Base-by-base conservation (phyloP, 2,113 vertebrate genomes). In the Proteles cristata region DNA sequence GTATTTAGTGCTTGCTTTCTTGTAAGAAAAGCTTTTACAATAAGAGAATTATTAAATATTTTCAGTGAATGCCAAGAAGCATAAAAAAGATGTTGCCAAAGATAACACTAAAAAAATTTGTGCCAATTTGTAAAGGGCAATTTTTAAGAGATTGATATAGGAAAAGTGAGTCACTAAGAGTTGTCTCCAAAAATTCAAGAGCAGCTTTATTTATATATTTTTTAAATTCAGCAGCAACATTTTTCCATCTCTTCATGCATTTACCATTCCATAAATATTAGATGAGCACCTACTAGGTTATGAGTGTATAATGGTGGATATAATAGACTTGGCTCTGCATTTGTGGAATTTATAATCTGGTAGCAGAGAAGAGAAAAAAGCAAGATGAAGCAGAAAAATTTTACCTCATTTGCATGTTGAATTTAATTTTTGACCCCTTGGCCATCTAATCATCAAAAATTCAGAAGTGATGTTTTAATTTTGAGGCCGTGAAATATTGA, bases 181-280 rank as follows among this genome's bases (percentile, higher is more conserved):
- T 87, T 97, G 35, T 81, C 66, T 11, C 53, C 73, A 68, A 74
- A 95, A 96, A 69, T 88, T 88, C n/a, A 88, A 79, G 39, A 92
- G n/a, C 31, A 87, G 16, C 0, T 65, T 77, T 88, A 26, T 76
- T 93, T 73, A 58, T 87, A 61, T 71, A 58, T 74, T 68, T 77
- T 68, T 71, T 10, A 68, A 94, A 73, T 93, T 76, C 45, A 86
- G 48, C 50, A 87, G 35, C 14, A 91, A 69, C 50, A 93, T 35
- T 89, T 96, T 82, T 94, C 63, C 50, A 1, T 90, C 17, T 25
- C 81, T 95, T 94, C 33, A 79, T 50, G 53, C 28, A 85, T 73
- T 95, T 77, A 89, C 23, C 33, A 83, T 94, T 94, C 35, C 11
- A 91, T 91, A 93, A 97, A 92, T 79, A 89, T 94, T 93, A 69